Base-by-base conservation (phyloP, 2,113 vertebrate genomes). In the Apodemus sylvaticus region DNA sequence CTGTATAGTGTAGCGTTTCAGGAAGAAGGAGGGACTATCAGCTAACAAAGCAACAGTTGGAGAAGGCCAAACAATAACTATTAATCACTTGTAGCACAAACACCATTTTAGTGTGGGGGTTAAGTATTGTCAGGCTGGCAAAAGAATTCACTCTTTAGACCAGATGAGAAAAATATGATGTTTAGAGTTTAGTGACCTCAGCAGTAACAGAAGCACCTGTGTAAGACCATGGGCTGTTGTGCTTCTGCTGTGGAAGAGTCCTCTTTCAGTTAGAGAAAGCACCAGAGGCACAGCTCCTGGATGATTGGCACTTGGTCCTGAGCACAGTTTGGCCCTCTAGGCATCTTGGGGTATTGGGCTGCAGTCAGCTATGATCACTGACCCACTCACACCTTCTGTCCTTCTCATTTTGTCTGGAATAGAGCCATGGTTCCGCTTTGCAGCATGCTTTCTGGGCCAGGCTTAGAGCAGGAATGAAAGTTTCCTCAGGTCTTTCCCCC, bases 21-120 rank as follows among this genome's bases (percentile, higher is more conserved):
- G 85, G 58, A 24, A 42, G 58, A 26, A 83, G 55, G 39, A 17
- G n/a, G 3, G n/a, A 2, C 5, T 14, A 53, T 71, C 70, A 66
- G 29, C 36, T 89, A 45, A 92, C 36, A 73, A 89, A 66, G 39
- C 93, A 90, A 74, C 20, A 17, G 45, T 66, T 92, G 83, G 24
- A 94, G 85, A 42, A 91, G 96, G 51, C 64, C n/a, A 79, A 76
- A 86, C 20, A 86, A 82, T 78, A 76, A 45, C 31, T 26, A 71
- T 58, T 17, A 76, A 60, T 58, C 95, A 89, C 66, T 48, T 86
- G 45, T 81, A 77, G 36, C 26, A 58, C 45, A 66, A 64, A 64
- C 22, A n/a, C 7, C 42, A 53, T 66, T 89, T 77, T 12, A 58
- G 51, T 31, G 29, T 42, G 14, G 39, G 14, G 13, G n/a, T n/a